Base-by-base conservation (phyloP, 2,797 vertebrate species). In the Aphelocoma californica region DNA sequence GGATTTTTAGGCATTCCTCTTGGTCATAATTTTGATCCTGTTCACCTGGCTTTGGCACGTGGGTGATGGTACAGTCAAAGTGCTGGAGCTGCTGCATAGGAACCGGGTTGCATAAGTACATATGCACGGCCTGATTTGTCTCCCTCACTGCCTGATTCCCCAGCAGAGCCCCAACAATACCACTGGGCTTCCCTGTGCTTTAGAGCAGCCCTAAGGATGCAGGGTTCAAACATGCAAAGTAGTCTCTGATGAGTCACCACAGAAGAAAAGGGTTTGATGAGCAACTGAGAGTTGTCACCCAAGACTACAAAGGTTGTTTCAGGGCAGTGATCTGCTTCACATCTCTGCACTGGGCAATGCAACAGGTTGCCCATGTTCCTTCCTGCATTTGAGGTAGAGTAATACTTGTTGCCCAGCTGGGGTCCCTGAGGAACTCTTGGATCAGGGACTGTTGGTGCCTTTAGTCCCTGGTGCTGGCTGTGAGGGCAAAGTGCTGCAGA, bases 81-180 rank as follows among this genome's bases (percentile, higher is more conserved):
- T 4, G 3, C 19, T 2, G 3, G 75, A 60, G 36, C 47, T 80
- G 31, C 53, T 5, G 2, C 2, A 0, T 48, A 74, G 61, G 45
- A 81, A 19, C 29, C 29, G 0, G 4, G 6, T 57, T 78, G 45
- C 31, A 70, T 44, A 54, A 79, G 60, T 28, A n/a, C 0, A 0
- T 4, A 8, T 36, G 14, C 5, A 13, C 14, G 64, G 60, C 28
- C 45, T 53, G 26, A 44, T 75, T 78, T 78, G 47, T 11, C 5
- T 88, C 36, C 18, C 25, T 29, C 40, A 18, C 40, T 42, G 34
- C n/a, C 56, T 5, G 3, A 7, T 12, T 81, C 4, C 3, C 26
- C 4, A 5, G 31, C 1, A 3, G 53, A 29, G 15, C 26, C 50
- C 9, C 26, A 48, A 4, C 0, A 15, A 2, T 44, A 42, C 13